Evolutionary conservation across 2,888 invertebrate genomes (phyloP).

Genomic region (Ernsta delagoae): DNA sequence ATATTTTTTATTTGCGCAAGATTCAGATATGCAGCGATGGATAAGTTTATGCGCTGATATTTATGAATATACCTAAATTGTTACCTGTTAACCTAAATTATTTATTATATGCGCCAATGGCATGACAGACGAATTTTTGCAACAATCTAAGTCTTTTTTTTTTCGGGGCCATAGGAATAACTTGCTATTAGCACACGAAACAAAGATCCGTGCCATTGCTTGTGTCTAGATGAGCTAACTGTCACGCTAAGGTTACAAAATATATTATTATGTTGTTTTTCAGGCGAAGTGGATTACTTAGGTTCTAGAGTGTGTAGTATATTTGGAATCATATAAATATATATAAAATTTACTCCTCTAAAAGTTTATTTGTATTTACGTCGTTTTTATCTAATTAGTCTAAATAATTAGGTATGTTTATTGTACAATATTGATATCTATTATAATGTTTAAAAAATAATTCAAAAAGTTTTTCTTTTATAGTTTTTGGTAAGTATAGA

Average conservation of each 20-base stretch:
- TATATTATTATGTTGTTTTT: background rate
- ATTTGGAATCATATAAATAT: too few species aligned
- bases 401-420: too few species aligned
- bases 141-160: background rate
- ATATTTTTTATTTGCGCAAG: constrained; percentile 23
- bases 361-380: too few species aligned
- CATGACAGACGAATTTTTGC: background rate
- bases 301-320: too few species aligned
- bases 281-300: background rate
- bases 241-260: constrained; percentile 11
- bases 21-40: background rate
- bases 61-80: background rate
- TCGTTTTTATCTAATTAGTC: too few species aligned
- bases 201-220: constrained; percentile 46
- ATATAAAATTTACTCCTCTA: too few species aligned
- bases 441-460: too few species aligned
- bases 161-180: constrained; percentile 46
- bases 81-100: too few species aligned
- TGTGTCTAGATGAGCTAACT: constrained; percentile 45
- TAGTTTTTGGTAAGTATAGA: background rate
- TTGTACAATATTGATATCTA: too few species aligned
- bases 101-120: background rate
- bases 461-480: background rate
- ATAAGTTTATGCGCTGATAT: background rate
- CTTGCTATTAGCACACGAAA: constrained; percentile 41